These are phyloP conservation scores for Choloepus didactylus DNA, from an alignment of 2,797 vertebrate species.

Conservation along the genomic window DNA sequence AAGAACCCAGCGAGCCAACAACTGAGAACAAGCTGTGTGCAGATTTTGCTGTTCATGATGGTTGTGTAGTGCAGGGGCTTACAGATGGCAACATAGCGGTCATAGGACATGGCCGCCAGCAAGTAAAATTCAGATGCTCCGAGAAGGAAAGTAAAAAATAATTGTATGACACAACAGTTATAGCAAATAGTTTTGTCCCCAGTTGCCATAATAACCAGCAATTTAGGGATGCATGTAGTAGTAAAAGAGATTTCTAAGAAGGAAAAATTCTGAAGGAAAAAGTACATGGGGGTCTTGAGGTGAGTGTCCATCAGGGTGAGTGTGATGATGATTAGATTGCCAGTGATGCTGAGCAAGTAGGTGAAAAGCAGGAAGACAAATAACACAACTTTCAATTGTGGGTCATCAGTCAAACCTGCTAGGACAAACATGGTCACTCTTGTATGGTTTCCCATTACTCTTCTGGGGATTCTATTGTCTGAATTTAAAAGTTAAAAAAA, in stretches of 20 bases:
- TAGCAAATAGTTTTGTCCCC: too few species aligned
- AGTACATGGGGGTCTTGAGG: too few species aligned
- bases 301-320: too few species aligned
- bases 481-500: background rate
- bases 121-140: too few species aligned
- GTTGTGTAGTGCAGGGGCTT: too few species aligned
- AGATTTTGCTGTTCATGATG: background rate
- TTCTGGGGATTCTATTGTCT: background rate
- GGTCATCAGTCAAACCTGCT: slow-evolving; percentile 60
- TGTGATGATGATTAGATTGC: slow-evolving; percentile 67
- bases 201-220: too few species aligned
- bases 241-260: too few species aligned
- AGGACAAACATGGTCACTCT: slow-evolving; percentile 54
- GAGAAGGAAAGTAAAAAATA: too few species aligned
- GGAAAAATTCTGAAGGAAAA: too few species aligned
- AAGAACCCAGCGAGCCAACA: too few species aligned
- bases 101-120: background rate
- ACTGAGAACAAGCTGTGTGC: background rate
- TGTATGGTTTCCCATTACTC: slow-evolving; percentile 62
- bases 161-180: too few species aligned
- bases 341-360: slow-evolving; percentile 64
- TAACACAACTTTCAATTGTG: slow-evolving; percentile 26
- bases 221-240: too few species aligned
- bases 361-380: slow-evolving; percentile 70
- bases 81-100: background rate